Conservation (phyloP, 2,113 vertebrate genomes). For the Recurvirostra avosetta region DNA sequence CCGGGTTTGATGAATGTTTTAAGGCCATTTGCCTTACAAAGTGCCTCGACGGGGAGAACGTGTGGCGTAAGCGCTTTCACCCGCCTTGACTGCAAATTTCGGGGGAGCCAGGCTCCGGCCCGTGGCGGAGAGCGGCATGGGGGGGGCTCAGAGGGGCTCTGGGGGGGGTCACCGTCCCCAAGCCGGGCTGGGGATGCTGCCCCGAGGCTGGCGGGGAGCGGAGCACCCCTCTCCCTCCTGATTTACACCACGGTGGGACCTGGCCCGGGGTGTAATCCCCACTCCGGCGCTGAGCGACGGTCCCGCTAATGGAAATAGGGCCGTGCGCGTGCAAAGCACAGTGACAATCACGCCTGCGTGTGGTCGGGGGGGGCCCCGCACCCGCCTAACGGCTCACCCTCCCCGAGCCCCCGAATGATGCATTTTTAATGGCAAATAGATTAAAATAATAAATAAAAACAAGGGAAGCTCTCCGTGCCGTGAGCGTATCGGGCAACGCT, state of each 20-base stretch:
- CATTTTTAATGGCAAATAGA: conserved; percentile 25
- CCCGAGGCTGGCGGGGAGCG: neutral
- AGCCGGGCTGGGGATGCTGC: neutral
- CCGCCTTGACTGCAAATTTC: neutral
- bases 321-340: neutral
- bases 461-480: neutral
- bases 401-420: accelerated
- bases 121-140: accelerated
- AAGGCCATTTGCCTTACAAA: neutral
- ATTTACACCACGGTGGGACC: neutral
- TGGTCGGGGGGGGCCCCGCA: neutral
- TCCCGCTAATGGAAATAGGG: neutral
- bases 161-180: accelerated
- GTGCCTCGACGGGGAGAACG: accelerated
- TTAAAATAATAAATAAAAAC: conserved; percentile 31
- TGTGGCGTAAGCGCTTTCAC: neutral
- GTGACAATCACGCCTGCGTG: accelerated
- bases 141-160: neutral
- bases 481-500: accelerated
- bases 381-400: neutral
- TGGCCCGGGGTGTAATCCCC: accelerated
- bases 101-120: neutral
- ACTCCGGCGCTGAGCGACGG: accelerated
- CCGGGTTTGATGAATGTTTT: neutral
- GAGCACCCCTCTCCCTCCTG: neutral